Percentiles rank a stretch among this genome's conserved stretches.
phyloP scores from a whole-genome alignment of 2,888 invertebrate species.

The Cantharis lateralis region DNA sequence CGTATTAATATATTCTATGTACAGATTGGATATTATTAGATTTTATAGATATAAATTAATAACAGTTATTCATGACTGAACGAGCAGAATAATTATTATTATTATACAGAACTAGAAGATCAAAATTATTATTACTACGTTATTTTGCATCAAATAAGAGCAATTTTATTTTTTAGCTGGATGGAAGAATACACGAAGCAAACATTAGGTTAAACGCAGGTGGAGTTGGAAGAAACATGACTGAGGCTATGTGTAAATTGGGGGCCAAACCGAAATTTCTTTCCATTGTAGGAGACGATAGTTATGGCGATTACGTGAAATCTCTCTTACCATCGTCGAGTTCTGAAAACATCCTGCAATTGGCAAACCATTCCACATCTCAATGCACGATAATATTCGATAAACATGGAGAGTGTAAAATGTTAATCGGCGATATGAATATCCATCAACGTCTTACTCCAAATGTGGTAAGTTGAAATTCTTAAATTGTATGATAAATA shows the following conservation, averaged over 20 bases:
- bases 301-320: constrained; percentile 55
- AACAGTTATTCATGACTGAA: no score
- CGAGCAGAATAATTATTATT: no score
- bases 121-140: no score
- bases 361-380: constrained; percentile 62
- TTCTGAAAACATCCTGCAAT: constrained; percentile 45
- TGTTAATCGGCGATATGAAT: constrained; percentile 85
- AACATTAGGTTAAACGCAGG: constrained; percentile 71
- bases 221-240: constrained; percentile 92
- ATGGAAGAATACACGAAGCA: constrained; percentile 79
- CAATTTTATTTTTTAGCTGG: constrained; percentile 62
- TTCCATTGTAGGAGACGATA: constrained; percentile 78
- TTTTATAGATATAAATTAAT: not conserved
- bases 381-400: constrained; percentile 80
- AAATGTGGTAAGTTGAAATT: constrained; percentile 61
- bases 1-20: no score
- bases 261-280: constrained; percentile 69
- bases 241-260: constrained; percentile 81
- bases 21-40: not conserved
- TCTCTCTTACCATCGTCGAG: constrained; percentile 51
- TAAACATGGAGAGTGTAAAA: constrained; percentile 73
- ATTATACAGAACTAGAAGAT: no score
- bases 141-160: no score
- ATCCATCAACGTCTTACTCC: constrained; percentile 73
- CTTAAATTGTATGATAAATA: not conserved